A percentile compares a stretch with the other conserved stretches of the same genome.
These are phyloP conservation scores for Carduelis carduelis DNA, from an alignment of 2,797 vertebrate species.

Conservation along the genomic window DNA sequence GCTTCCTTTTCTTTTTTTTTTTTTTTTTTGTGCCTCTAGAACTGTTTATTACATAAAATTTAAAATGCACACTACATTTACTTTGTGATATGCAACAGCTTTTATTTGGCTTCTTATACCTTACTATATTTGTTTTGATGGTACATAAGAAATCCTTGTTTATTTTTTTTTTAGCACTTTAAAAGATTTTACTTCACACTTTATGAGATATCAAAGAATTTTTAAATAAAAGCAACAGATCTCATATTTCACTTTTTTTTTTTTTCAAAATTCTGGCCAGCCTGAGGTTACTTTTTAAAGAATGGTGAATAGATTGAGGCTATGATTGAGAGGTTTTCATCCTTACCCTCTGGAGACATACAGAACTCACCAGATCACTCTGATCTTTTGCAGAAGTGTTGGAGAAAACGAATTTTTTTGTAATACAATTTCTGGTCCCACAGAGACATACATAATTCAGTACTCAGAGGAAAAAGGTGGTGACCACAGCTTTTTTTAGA, in stretches of 20 bases:
- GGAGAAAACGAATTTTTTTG: neutral
- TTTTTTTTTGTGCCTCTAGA: neutral
- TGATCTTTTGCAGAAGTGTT: neutral
- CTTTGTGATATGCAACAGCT: neutral
- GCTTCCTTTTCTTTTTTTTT: neutral
- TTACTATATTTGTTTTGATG: neutral
- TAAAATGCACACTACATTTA: neutral
- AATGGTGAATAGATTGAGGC: neutral
- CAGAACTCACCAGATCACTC: neutral
- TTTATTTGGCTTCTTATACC: neutral
- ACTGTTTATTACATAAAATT: neutral
- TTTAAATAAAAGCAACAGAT: neutral
- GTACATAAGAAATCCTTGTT: neutral
- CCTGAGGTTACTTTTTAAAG: neutral
- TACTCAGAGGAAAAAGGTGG: neutral
- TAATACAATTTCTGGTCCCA: neutral
- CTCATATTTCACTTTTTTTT: neutral
- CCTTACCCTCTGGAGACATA: neutral
- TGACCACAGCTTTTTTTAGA: neutral
- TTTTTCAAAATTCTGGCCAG: neutral
- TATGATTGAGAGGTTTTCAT: neutral
- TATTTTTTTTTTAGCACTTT: neutral
- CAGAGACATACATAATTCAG: neutral
- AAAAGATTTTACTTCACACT: neutral
- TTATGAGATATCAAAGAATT: neutral